Conservation (phyloP, 2,113 vertebrate genomes). For the Pterocles burchelli region DNA sequence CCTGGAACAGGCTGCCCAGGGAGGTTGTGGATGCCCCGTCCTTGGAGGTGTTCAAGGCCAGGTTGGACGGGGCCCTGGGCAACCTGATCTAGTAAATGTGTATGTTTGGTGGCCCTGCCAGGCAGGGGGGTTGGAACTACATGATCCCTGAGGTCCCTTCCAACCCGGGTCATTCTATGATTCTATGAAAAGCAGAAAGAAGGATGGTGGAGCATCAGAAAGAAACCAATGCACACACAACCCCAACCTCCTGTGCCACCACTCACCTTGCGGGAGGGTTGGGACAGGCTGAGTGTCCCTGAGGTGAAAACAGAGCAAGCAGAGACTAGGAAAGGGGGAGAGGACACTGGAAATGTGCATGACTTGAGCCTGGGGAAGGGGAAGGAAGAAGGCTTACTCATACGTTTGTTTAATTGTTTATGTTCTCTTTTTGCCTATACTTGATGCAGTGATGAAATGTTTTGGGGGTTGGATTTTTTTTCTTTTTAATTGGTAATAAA, state of each 20-base stretch:
- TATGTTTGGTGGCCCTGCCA: too few relatives aligned
- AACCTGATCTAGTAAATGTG: too few relatives aligned
- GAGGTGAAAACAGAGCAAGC: not conserved
- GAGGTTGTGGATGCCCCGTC: too few relatives aligned
- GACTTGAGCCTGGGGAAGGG: not conserved
- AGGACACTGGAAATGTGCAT: not conserved
- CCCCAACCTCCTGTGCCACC: rapidly evolving
- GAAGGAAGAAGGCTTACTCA: not conserved
- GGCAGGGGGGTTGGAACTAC: too few relatives aligned
- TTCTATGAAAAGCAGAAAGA: not conserved
- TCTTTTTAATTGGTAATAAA: not conserved
- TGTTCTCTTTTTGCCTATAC: not conserved
- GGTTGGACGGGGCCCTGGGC: too few relatives aligned
- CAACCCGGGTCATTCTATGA: too few relatives aligned
- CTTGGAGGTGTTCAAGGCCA: too few relatives aligned
- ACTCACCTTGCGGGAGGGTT: rapidly evolving
- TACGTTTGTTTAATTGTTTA: not conserved
- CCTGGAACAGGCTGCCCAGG: too few relatives aligned
- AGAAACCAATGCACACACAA: not conserved
- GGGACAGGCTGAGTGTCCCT: not conserved
- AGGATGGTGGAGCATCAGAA: not conserved
- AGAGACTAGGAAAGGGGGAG: not conserved
- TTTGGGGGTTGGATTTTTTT: not conserved
- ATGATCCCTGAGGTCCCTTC: too few relatives aligned
- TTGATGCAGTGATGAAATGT: not conserved